Evolutionary conservation across 2,888 invertebrate species (phyloP), one percentile per base, ranked within the genome.

Genomic region (Leptura quadrifasciata): DNA sequence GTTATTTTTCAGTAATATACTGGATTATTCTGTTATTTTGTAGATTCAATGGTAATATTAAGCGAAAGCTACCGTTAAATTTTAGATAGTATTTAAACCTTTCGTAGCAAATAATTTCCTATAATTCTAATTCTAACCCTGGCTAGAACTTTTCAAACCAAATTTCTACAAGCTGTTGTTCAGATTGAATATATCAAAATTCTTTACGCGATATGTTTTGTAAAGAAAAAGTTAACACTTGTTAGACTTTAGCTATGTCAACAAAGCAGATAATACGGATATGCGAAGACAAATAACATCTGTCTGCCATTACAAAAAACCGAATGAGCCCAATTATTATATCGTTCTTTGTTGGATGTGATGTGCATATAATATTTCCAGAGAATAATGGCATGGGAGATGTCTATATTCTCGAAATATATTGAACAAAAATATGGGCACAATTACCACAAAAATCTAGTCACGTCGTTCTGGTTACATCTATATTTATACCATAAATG

Each of bases 241-340:
- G 63, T 39, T 39, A 35, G 10, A 24, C 35, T 35, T 39, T 63
- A 35, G 39, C 63, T 39, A 9, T 20, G 63, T 63, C 63, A 63
- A 63, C 20, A 17, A 63, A 63, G 20, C 35, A 39, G 63, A 63
- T 47, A 47, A 47, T 10, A 47, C 47, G 47, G 47, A 47, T 39
- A 63, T 39, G 63, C 39, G 63, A 39, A 39, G 39, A 63, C 39
- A 63, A 63, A 35, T 17, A 63, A 39, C 63, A 63, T 39, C 35
- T 63, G 63, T 63, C 35, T 63, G 63, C 18, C 9, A 39, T 15
- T 47, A 47, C 47, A 47, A 63, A 63, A 60, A 60, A 27, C 58
- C 12, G 27, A 60, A 39, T 63, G 39, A 35, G 63, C 15, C 35
- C 63, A 63, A 63, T 63, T 63, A 63, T 63, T 39, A 39, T 17